Base-by-base conservation (phyloP, 2,113 vertebrate species). In the Bubo blakistoni region DNA sequence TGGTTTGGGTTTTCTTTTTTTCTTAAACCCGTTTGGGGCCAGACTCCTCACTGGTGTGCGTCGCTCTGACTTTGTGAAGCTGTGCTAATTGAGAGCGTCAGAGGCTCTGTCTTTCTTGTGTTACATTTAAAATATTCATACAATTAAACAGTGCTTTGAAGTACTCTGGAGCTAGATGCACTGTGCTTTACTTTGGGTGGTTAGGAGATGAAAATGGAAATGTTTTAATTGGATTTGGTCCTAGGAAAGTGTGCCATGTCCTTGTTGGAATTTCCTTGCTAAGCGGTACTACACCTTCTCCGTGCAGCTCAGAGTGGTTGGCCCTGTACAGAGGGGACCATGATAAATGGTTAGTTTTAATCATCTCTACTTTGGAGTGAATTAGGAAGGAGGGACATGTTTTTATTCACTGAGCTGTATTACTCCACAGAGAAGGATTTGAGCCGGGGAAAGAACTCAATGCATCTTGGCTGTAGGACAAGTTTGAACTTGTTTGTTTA, bases 151-250 rank as follows among this genome's bases (percentile, higher is more conserved):
- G 86, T 0, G 8, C 96, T 97, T 96, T 96, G 95, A 96, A 97
- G 94, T 97, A 30, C 73, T 94, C 61, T 7, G 2, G 49, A 86
- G 88, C 46, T 82, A n/a, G 84, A 84, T 47, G 74, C 57, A 40
- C 84, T 63, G 74, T 90, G 78, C 71, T 90, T 94, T 92, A 87
- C 81, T 94, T 83, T 66, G 74, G 87, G 87, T 94, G 89, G 87
- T 17, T 91, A 78, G 91, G 94, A 95, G 93, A 96, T 91, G 94
- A 95, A 92, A 97, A 97, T 76, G 84, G 96, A 92, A 95, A 62
- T 71, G 89, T 95, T 97, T 96, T 97, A 97, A 97, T 95, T 97
- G 93, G 96, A 97, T 97, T 94, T 96, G 78, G 66, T 95, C 89
- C 87, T 96, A 47, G 79, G 89, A 95, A 97, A 96, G 74, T 91